Percentiles rank a stretch among this genome's conserved stretches.
These are phyloP conservation scores for Patagioenas fasciata DNA, from an alignment of 2,113 vertebrate species.

Conservation along the genomic window DNA sequence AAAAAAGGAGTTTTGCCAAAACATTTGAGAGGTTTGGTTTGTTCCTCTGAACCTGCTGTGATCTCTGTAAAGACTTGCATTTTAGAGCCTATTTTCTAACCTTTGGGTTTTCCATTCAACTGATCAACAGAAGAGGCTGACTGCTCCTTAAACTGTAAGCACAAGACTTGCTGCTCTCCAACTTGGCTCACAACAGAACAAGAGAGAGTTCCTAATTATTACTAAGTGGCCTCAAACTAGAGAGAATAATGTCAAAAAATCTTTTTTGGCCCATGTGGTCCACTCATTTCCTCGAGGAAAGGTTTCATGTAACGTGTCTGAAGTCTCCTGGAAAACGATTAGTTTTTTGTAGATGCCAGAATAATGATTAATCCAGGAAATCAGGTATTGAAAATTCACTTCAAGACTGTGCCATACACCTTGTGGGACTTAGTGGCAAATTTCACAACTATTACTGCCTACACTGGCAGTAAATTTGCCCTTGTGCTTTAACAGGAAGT, in stretches of 20 bases:
- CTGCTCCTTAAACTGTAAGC: not conserved
- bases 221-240: not conserved
- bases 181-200: not conserved
- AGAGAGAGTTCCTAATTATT: not conserved
- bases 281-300: not conserved
- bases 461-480: not conserved
- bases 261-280: not conserved
- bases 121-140: not conserved
- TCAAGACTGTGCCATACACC: not conserved
- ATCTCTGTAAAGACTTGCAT: not conserved
- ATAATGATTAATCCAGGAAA: not conserved
- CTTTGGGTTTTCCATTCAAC: not conserved
- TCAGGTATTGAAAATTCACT: not conserved
- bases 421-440: not conserved
- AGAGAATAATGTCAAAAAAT: not conserved
- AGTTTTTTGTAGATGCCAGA: not conserved
- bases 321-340: not conserved
- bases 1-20: not conserved
- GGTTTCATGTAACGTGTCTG: not conserved
- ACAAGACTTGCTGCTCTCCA: not conserved
- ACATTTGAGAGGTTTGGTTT: not conserved
- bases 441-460: not conserved
- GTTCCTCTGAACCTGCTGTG: not conserved
- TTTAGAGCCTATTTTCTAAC: not conserved
- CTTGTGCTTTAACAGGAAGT: not conserved